A percentile compares a stretch with the other conserved stretches of the same genome.
Evolutionary conservation across 2,797 vertebrate genomes (phyloP).

Genomic region (Acestrorhynchus altus): DNA sequence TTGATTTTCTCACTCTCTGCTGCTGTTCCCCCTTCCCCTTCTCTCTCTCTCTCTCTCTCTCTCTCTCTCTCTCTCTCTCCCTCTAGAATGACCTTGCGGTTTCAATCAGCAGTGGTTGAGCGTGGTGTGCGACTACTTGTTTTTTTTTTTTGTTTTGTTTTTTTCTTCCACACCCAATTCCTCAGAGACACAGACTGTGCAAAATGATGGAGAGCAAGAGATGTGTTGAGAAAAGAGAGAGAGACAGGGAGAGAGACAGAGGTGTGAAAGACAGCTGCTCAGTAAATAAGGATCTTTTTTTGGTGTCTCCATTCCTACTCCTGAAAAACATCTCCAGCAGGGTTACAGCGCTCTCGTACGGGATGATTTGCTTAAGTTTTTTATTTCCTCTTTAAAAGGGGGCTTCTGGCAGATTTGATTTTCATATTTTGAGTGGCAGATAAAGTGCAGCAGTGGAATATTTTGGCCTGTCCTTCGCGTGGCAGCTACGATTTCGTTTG

Average conservation of each 20-base stretch:
- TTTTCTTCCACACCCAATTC: conserved; percentile 47
- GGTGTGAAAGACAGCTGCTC: conserved; percentile 32
- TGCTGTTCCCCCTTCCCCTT: not conserved
- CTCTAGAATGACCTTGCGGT: conserved; percentile 75
- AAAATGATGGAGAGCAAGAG: conserved; percentile 47
- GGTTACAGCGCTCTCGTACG: not conserved
- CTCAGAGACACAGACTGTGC: conserved; percentile 61
- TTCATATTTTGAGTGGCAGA: not conserved
- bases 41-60: conserved; percentile 28
- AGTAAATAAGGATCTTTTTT: conserved; percentile 14
- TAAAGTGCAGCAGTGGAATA: not conserved
- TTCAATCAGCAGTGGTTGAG: conserved; percentile 77
- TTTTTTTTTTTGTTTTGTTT: conserved; percentile 39
- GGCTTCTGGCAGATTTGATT: not conserved
- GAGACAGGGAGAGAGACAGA: conserved; percentile 19
- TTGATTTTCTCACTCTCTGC: conserved; percentile 11
- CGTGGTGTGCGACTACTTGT: conserved; percentile 65
- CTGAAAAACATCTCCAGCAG: not conserved
- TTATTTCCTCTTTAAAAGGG: not conserved
- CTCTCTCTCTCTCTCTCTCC: conserved; percentile 53
- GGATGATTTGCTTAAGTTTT: not conserved
- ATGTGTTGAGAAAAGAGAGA: conserved; percentile 28
- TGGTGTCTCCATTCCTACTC: not conserved
- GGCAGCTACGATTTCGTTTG: conserved; percentile 11
- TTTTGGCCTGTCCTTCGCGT: not conserved